These are phyloP conservation scores for Hololepta plana DNA, from an alignment of 2,888 invertebrate species.

Conservation along the genomic window DNA sequence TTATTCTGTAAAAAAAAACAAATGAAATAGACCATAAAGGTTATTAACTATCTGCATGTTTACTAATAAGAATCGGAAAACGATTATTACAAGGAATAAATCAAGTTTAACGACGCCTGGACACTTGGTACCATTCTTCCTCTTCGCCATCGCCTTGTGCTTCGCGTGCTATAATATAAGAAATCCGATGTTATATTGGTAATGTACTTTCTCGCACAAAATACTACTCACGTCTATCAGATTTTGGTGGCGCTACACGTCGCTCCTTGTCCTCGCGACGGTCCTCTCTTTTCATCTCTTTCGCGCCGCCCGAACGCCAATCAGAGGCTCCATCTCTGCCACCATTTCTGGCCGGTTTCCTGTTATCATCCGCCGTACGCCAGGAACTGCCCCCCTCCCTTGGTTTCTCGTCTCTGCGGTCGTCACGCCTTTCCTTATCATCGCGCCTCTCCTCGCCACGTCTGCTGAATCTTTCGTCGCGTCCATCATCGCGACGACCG, in stretches of 20 bases:
- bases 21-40: too few relatives aligned
- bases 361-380: slow-evolving; percentile 9
- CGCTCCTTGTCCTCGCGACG: slow-evolving; percentile 6
- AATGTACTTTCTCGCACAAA: slow-evolving; percentile 1
- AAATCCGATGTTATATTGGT: not conserved
- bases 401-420: slow-evolving; percentile 9
- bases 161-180: slow-evolving; percentile 1
- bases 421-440: slow-evolving; percentile 6
- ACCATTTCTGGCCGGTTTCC: slow-evolving; percentile 12
- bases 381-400: slow-evolving; percentile 5
- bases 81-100: too few relatives aligned
- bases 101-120: too few relatives aligned
- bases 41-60: too few relatives aligned
- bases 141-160: slow-evolving; percentile 5
- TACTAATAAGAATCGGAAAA: too few relatives aligned
- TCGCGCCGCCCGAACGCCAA: slow-evolving; percentile 7
- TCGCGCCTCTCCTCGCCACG: too few relatives aligned
- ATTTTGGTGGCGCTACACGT: too few relatives aligned
- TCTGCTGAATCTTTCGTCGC: too few relatives aligned
- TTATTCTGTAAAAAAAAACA: too few relatives aligned
- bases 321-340: slow-evolving; percentile 8
- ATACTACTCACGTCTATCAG: not conserved
- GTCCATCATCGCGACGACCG: slow-evolving; percentile 8
- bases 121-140: slow-evolving; percentile 1
- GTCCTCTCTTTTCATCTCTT: slow-evolving; percentile 5